Conservation (phyloP, 2,888 invertebrate species). For the Parelbella ahira region DNA sequence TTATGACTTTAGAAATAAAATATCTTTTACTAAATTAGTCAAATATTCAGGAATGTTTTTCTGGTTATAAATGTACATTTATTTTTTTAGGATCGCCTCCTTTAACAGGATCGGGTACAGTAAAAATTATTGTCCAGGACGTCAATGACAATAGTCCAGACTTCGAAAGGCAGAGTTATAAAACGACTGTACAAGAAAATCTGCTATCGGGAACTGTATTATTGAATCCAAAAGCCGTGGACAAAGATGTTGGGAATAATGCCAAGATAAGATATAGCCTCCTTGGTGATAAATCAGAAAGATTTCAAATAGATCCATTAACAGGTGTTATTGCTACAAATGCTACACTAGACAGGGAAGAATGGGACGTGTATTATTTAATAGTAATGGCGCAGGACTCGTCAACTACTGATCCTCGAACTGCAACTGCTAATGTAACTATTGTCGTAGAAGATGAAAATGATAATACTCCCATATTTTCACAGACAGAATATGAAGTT, state of each 20-base stretch:
- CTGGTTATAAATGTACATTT: too few relatives aligned
- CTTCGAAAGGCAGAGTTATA: constrained; percentile 90
- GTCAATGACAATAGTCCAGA: constrained; percentile 96
- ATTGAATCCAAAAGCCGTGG: constrained; percentile 88
- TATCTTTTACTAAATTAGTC: not conserved
- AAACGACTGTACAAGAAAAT: constrained; percentile 90
- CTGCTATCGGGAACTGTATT: constrained; percentile 88
- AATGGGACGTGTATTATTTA: constrained; percentile 87
- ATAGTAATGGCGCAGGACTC: constrained; percentile 94
- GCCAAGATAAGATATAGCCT: constrained; percentile 93
- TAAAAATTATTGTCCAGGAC: constrained; percentile 94
- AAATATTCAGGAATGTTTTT: too few relatives aligned
- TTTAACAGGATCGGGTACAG: constrained; percentile 94
- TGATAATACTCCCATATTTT: constrained; percentile 91
- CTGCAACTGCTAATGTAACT: constrained; percentile 90
- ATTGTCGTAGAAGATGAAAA: constrained; percentile 90
- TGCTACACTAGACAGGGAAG: constrained; percentile 88
- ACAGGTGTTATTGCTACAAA: constrained; percentile 90
- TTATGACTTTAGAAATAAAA: too few relatives aligned
- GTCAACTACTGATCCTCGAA: constrained; percentile 90
- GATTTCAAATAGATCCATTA: constrained; percentile 88
- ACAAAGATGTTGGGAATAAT: constrained; percentile 91
- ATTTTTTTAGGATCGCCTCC: constrained; percentile 93
- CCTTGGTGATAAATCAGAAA: constrained; percentile 88
- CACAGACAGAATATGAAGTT: constrained; percentile 86